Evolutionary conservation across 2,888 invertebrate species (phyloP), one percentile per base, ranked within the genome.

Genomic region (Drosophila lutescens): DNA sequence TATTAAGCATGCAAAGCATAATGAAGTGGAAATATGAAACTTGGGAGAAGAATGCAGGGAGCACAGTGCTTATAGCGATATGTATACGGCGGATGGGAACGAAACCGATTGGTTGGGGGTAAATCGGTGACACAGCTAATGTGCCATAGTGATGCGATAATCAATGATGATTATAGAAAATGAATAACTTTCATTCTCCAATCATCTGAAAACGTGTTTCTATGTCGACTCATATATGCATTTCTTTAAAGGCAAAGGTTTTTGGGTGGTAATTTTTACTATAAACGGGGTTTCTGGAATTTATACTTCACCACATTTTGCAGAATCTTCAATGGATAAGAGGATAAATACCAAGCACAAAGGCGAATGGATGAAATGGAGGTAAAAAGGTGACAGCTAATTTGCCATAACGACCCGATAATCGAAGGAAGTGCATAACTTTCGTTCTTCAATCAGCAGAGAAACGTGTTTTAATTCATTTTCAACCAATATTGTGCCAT

Each of bases 1-100:
- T 83, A 87, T 84, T 84, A 84, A 87, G 85, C 89, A 88, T 81
- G 86, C 89, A 86, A 82, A 86, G 89, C 85, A 84, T 79, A 88
- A 88, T 84, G 77, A 84, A 80, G 72, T 84, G 79, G 89, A 85
- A 88, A 85, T 85, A 86, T 84, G 87, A 85, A 75, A 76, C 85
- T 77, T 68, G 76, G 61, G 72, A 61, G 44, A 72, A 70, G 65
- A 69, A 78, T 76, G 82, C 59, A 26, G 43, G 26, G 12, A 13
- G 49, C 50, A 69, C 43, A 49, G 43, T 59, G 32, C n/a, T 30
- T 47, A 47, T 47, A 47, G 10, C 47, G 47, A 10, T 47, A 30
- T 30, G 4, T 26, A 26, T 30, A 32, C 10, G 15, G 30, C 20
- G 15, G 47, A 40, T 55, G 54, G 57, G 26, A 49, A 44, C 32